phyloP scores from a whole-genome alignment of 53 echinoderm and acorn worm genomes.

The Zoroaster sp. region DNA sequence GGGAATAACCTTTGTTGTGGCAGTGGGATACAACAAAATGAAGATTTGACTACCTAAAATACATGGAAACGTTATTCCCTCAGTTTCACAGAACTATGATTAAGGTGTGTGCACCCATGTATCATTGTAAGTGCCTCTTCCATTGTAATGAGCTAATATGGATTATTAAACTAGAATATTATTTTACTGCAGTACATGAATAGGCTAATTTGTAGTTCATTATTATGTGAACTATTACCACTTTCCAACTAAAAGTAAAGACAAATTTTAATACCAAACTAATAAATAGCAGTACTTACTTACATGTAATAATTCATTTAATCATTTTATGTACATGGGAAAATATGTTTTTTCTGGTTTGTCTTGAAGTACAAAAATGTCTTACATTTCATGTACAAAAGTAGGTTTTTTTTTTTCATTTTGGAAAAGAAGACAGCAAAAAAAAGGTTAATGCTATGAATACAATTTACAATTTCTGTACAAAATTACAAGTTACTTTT shows the following conservation, averaged over 20 bases:
- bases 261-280: conserved; percentile 2
- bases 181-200: too few relatives aligned
- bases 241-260: conserved; percentile 24
- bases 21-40: too few relatives aligned
- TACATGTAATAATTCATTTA: conserved; percentile 11
- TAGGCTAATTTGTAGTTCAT: neutral
- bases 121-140: too few relatives aligned
- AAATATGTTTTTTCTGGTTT: conserved; percentile 9
- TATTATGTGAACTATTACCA: neutral
- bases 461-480: neutral
- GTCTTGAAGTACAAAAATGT: conserved; percentile 1
- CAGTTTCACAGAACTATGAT: too few relatives aligned
- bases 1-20: too few relatives aligned
- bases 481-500: neutral
- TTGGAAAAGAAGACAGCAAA: too few relatives aligned
- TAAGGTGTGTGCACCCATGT: too few relatives aligned
- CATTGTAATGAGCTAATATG: too few relatives aligned
- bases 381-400: neutral
- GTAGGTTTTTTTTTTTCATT: too few relatives aligned
- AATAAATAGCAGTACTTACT: conserved; percentile 29
- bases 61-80: too few relatives aligned
- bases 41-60: too few relatives aligned
- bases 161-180: too few relatives aligned
- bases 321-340: conserved; percentile 39
- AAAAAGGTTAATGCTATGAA: neutral